Base-by-base conservation (phyloP, 2,888 invertebrate genomes). In the Amiota minor region DNA sequence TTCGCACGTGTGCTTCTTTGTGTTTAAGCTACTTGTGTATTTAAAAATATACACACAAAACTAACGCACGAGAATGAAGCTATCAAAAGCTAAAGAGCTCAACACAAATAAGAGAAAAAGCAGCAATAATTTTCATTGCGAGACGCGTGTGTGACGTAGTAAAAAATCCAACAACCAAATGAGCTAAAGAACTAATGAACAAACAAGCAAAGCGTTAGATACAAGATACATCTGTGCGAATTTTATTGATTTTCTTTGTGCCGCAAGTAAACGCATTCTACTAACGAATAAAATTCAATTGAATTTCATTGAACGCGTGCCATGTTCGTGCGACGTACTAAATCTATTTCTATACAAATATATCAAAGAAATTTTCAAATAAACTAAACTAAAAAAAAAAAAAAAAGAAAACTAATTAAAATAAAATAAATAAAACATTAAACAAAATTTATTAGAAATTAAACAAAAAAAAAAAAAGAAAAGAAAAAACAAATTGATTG, bases 51-150 rank as follows among this genome's bases (percentile, higher is more conserved):
- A 49, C 20, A 20, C n/a, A 68, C 74, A 75, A 80, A 49, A 49
- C 72, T 78, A 80, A 73, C 76, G 74, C n/a, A 70, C 16, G 61
- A 76, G 61, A 77, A 75, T 74, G 70, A 56, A 65, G 46, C 47
- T 47, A 47, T 65, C 10, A 46, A 72, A 72, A 74, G n/a, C 65
- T 35, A 35, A 35, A 35, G 35, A 35, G 35, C 35, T 55, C 16
- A 16, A 16, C 10, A 55, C 14, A 55, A n/a, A 55, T n/a, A 55
- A 55, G 4, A 55, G 16, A 55, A 55, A 59, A 59, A 59, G 59
- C 55, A 16, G 55, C 55, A 3, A 12, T 2, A 16, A 59, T 16
- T 47, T 67, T 64, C 35, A 35, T 35, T 35, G 6, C 35, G 35
- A 2, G 35, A 35, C 2, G 2, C 35, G 20, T 59, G 23, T 16